Percentiles rank a stretch among this genome's conserved stretches.
Conservation (phyloP, 2,113 vertebrate species). For the Dolichallabes microphthalmus region DNA sequence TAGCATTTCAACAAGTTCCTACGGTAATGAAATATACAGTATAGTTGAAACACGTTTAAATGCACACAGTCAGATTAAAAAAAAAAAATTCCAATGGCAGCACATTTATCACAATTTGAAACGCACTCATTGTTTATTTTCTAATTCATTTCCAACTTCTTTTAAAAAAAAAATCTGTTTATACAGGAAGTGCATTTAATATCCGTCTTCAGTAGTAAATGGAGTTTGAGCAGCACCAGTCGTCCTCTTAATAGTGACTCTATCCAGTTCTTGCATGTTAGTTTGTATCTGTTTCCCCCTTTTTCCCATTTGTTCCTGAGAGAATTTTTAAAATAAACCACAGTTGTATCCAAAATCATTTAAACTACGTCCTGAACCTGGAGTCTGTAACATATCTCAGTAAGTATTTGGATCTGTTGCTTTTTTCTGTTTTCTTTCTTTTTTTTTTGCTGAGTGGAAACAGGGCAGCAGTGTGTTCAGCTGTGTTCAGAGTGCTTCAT, state of each 20-base stretch:
- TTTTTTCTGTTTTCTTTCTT: background rate
- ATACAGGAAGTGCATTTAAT: constrained; percentile 9
- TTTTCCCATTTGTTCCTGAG: constrained; percentile 27
- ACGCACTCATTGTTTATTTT: constrained; percentile 7
- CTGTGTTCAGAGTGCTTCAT: background rate
- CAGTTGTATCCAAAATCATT: constrained; percentile 13
- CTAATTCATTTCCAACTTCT: background rate
- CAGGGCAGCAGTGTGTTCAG: background rate
- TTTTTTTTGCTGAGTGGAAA: constrained; percentile 16
- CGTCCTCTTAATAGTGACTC: constrained; percentile 22
- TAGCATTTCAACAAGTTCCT: background rate
- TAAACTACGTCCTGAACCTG: constrained; percentile 19
- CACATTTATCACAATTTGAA: background rate
- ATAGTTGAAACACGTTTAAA: background rate
- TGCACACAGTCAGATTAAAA: background rate
- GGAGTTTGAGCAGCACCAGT: constrained; percentile 17
- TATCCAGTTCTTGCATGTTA: constrained; percentile 15
- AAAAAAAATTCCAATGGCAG: no score
- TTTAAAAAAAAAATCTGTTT: constrained; percentile 12
- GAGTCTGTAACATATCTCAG: constrained; percentile 30
- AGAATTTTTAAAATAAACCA: constrained; percentile 27
- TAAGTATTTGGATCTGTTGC: constrained; percentile 20
- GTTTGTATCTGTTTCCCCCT: constrained; percentile 39
- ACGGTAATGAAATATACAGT: background rate
- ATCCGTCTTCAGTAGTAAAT: constrained; percentile 6